phyloP scores from a whole-genome alignment of 2,888 invertebrate species.

The Alentia gelatinosa region DNA sequence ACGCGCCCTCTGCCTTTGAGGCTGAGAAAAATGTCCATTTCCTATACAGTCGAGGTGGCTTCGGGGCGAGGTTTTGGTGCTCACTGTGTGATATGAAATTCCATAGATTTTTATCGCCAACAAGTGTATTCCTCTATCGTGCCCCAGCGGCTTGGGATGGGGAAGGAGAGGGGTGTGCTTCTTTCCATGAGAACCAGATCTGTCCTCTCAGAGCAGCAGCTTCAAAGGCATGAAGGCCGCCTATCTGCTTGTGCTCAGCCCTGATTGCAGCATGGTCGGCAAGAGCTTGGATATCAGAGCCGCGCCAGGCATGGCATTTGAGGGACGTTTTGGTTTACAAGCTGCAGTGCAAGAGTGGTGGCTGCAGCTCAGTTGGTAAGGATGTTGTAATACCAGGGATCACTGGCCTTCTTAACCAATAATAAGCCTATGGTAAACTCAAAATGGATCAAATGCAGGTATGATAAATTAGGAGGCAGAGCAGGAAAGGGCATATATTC shows the following conservation, averaged over 20 bases:
- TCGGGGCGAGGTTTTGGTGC: too few species aligned
- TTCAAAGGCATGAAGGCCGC: background rate
- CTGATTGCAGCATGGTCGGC: background rate
- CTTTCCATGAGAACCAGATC: background rate
- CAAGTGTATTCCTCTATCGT: background rate
- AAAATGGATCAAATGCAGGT: too few species aligned
- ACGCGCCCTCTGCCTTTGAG: background rate
- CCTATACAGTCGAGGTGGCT: background rate
- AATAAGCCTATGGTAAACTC: too few species aligned
- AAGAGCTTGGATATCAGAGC: background rate
- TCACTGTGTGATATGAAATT: background rate
- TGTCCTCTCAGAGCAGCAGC: background rate
- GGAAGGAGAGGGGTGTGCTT: background rate
- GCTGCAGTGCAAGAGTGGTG: too few species aligned
- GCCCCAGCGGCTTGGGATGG: background rate
- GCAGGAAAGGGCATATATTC: too few species aligned
- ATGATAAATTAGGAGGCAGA: too few species aligned
- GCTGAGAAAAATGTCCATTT: background rate
- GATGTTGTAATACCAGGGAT: too few species aligned
- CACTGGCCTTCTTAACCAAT: too few species aligned
- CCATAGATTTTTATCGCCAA: background rate
- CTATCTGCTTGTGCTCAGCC: background rate
- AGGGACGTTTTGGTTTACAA: too few species aligned
- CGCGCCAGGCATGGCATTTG: background rate
- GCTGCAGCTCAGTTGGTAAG: too few species aligned